Evolutionary conservation across 2,113 vertebrate genomes (phyloP), one percentile per base, ranked within the genome.

Genomic region (Triplophysa rosa): DNA sequence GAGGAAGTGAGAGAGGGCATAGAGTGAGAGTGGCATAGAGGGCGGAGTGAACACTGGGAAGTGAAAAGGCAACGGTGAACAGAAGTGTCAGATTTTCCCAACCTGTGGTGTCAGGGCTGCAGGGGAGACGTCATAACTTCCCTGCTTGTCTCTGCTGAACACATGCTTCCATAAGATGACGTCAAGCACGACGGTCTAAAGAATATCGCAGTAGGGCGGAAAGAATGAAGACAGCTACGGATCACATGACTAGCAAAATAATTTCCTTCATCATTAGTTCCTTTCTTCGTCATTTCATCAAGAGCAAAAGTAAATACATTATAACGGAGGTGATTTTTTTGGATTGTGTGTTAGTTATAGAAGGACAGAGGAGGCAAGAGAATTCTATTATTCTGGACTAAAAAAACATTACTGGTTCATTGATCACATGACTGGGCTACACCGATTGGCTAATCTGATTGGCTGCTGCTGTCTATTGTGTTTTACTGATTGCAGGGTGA

Each of bases 171-270:
- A 95, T 93, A 98, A 96, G 96, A 98, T 83, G 94, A 94, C 93
- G 93, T 99, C 98, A 95, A 98, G 95, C 95, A 98, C 91, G 95
- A 98, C 86, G 93, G 93, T 98, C 98, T 99, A 96, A 90, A 95
- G 93, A 93, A 95, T 85, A 93, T 90, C 84, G 93, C 90, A 92
- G 94, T 90, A 90, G 93, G 84, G 89, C 87, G 87, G 92, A 94
- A 88, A 95, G 92, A 95, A 95, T 86, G 91, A 85, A 95, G 91
- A 95, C 89, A 92, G 93, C 92, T 87, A 87, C 88, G 89, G 88
- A 90, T 91, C 80, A 89, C 79, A 89, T 77, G 71, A 76, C 69
- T 82, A 81, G 65, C 80, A 80, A 45, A 68, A 80, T 73, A 78
- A 59, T 81, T 82, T 21, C 49, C 23, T 26, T 65, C 73, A 76